These are phyloP conservation scores for Meloidogyne exigua DNA, from an alignment of 1,140 invertebrate species.

Conservation along the genomic window DNA sequence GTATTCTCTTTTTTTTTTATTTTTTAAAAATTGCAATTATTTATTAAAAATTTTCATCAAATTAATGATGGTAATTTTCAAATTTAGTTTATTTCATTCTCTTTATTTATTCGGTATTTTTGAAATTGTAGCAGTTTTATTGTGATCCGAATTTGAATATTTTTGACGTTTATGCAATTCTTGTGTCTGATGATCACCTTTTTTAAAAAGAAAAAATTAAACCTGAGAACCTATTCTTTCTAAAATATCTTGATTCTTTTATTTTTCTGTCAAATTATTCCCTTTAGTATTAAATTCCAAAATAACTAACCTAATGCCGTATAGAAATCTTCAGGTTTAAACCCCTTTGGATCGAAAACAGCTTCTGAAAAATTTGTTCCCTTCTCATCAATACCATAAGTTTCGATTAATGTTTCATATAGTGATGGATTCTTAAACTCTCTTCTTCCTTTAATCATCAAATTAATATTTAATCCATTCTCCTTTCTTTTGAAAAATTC, in stretches of 20 bases:
- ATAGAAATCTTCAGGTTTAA: conserved; percentile 19
- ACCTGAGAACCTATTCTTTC: too few relatives aligned
- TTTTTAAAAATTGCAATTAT: too few relatives aligned
- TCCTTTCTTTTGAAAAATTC: conserved; percentile 15
- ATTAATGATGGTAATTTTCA: too few relatives aligned
- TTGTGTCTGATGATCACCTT: conserved; percentile 20
- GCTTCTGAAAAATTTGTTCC: conserved; percentile 16
- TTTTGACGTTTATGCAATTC: conserved; percentile 14
- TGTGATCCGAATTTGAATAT: not conserved
- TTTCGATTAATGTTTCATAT: conserved; percentile 20
- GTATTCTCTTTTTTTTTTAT: too few relatives aligned
- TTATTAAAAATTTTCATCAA: too few relatives aligned
- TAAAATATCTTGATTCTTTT: too few relatives aligned
- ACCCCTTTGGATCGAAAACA: conserved; percentile 26
- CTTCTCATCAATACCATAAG: conserved; percentile 28
- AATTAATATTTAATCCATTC: conserved; percentile 18
- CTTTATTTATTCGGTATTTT: not conserved
- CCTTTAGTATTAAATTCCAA: too few relatives aligned
- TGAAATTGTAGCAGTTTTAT: too few relatives aligned
- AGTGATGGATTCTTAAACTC: conserved; percentile 27
- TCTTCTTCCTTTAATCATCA: conserved; percentile 20
- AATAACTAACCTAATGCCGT: conserved; percentile 16
- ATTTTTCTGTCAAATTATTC: too few relatives aligned
- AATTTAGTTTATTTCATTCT: not conserved
- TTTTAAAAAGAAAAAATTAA: not conserved